phyloP scores from a whole-genome alignment of 2,113 vertebrate species.

The Chunga burmeisteri region DNA sequence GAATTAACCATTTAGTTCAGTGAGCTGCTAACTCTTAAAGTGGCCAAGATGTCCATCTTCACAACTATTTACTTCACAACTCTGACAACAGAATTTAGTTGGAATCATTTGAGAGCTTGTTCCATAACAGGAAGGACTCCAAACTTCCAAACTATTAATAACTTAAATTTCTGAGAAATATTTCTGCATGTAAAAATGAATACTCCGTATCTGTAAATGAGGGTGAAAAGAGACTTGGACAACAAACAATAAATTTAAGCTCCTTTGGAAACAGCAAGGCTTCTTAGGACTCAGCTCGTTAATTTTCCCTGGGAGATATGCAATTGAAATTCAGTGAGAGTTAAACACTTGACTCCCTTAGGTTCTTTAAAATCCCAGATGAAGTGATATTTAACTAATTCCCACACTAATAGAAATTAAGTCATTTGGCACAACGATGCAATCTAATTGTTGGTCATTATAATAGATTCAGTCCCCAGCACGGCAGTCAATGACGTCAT shows the following conservation, averaged over 20 bases:
- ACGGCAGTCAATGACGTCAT: neutral
- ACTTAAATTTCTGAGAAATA: neutral
- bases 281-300: conserved; percentile 43
- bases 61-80: neutral
- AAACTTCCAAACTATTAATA: neutral
- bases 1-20: neutral
- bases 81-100: neutral
- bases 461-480: neutral
- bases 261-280: conserved; percentile 17
- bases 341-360: conserved; percentile 38
- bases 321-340: conserved; percentile 47
- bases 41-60: neutral
- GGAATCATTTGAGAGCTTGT: neutral
- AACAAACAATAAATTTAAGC: neutral
- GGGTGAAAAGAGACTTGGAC: neutral
- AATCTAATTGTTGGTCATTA: neutral
- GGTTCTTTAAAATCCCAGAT: conserved; percentile 15
- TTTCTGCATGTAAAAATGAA: neutral
- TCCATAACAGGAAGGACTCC: neutral
- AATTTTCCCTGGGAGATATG: conserved; percentile 52
- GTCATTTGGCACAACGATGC: neutral
- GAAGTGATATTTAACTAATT: conserved; percentile 59
- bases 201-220: neutral
- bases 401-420: conserved; percentile 25
- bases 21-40: neutral